Evolutionary conservation across 92 coral and sea anemone species (phyloP).

Genomic region (Blastomussa wellsi): DNA sequence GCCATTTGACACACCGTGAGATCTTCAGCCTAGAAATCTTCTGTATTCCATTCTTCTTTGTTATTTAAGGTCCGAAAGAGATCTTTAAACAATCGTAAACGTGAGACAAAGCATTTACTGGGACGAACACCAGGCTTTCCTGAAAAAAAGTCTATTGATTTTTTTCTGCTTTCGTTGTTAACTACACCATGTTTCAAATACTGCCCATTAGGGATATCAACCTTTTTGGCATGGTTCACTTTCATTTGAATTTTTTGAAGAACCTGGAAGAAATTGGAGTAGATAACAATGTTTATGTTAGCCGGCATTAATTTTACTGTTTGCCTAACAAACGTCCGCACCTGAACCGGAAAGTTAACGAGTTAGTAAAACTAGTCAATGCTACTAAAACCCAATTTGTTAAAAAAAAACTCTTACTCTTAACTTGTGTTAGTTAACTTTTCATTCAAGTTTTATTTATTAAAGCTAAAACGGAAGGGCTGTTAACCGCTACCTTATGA

Average conservation of each 20-base stretch:
- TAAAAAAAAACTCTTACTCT: neutral
- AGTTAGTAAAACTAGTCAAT: neutral
- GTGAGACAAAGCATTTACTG: neutral
- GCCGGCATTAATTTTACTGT: neutral
- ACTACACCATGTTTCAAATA: neutral
- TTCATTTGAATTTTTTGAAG: neutral
- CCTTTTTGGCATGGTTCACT: neutral
- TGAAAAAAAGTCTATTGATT: too few species aligned
- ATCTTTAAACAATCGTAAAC: neutral
- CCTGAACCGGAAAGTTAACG: neutral
- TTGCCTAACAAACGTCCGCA: neutral
- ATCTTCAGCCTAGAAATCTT: neutral
- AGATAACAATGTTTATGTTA: neutral
- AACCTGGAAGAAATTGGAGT: neutral
- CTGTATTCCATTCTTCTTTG: too few species aligned
- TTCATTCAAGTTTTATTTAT: neutral
- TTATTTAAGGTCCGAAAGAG: neutral
- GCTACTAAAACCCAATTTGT: neutral
- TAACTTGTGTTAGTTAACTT: neutral
- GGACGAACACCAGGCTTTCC: conserved; percentile 13
- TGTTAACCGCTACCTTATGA: neutral
- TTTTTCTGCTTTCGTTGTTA: neutral
- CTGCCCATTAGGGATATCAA: neutral
- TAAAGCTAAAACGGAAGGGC: neutral
- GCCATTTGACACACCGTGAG: neutral